Evolutionary conservation across 1,140 invertebrate species (phyloP).

Genomic region (Drosophila ficusphila): DNA sequence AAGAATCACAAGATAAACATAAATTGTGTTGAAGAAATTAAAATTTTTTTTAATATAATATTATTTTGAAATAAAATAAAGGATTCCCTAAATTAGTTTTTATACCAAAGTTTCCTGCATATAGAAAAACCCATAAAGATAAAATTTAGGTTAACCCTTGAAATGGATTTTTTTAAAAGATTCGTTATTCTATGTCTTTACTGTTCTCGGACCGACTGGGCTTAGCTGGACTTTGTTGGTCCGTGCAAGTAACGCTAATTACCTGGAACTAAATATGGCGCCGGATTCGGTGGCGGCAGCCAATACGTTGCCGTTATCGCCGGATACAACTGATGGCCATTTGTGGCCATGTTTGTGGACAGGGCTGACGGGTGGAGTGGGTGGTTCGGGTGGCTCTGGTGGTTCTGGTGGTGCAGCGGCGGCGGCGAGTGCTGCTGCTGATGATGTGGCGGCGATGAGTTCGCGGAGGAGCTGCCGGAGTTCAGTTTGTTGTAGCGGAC

Average conservation of each 20-base stretch:
- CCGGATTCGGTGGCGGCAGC: slow-evolving; percentile 90
- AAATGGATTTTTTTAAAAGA: neutral
- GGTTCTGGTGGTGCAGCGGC: slow-evolving; percentile 45
- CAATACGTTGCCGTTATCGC: slow-evolving; percentile 92
- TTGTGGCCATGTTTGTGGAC: slow-evolving; percentile 80
- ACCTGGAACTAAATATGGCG: slow-evolving; percentile 92
- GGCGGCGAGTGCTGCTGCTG: slow-evolving; percentile 45
- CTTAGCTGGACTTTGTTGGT: slow-evolving; percentile 9
- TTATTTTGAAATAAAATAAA: no score
- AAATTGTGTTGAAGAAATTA: no score
- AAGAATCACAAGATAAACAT: no score
- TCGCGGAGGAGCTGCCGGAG: slow-evolving; percentile 46
- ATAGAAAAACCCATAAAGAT: no score
- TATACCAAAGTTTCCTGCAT: no score
- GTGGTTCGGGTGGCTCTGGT: slow-evolving; percentile 27
- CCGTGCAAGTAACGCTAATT: slow-evolving; percentile 76
- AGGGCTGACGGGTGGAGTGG: slow-evolving; percentile 41
- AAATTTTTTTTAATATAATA: no score
- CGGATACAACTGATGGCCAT: slow-evolving; percentile 87
- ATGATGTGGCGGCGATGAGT: slow-evolving; percentile 53
- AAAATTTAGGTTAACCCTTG: neutral
- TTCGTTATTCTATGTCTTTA: neutral
- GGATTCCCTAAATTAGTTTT: no score
- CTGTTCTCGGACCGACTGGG: slow-evolving; percentile 15
- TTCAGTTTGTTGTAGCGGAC: slow-evolving; percentile 47